A percentile compares a stretch with the other conserved stretches of the same genome.
These are phyloP conservation scores for Chalcosyrphus nemorum DNA, from an alignment of 2,888 invertebrate genomes.

Conservation along the genomic window DNA sequence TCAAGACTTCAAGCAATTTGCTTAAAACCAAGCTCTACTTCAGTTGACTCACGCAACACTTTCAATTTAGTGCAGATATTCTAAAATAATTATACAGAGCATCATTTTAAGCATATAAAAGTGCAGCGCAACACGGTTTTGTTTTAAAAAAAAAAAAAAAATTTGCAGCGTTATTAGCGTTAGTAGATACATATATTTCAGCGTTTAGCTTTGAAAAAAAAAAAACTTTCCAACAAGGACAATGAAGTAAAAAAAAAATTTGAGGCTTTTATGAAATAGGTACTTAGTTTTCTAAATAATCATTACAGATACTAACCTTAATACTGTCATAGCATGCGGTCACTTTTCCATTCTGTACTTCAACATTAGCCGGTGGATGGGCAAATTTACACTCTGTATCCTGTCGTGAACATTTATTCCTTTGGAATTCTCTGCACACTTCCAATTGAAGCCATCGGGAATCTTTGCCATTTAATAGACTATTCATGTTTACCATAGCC, in stretches of 20 bases:
- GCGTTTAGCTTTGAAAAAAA: slow-evolving; percentile 39
- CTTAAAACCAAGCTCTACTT: slow-evolving; percentile 30
- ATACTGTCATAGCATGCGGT: slow-evolving; percentile 99
- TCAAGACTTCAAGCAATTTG: not conserved
- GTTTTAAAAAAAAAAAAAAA: slow-evolving; percentile 18
- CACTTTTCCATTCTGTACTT: slow-evolving; percentile 99
- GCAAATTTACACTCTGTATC: slow-evolving; percentile 99
- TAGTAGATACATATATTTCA: slow-evolving; percentile 57
- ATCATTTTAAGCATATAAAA: slow-evolving; percentile 41
- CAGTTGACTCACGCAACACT: not conserved
- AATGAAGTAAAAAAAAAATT: slow-evolving; percentile 46
- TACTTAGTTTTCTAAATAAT: slow-evolving; percentile 31
- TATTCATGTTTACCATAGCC: slow-evolving; percentile 98
- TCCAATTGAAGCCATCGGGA: slow-evolving; percentile 99
- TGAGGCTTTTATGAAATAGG: slow-evolving; percentile 31
- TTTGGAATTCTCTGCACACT: slow-evolving; percentile 99
- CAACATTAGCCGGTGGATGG: slow-evolving; percentile 99
- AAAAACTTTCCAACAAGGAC: slow-evolving; percentile 50
- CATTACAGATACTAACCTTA: slow-evolving; percentile 90
- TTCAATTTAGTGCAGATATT: slow-evolving; percentile 17
- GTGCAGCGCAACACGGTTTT: slow-evolving; percentile 51
- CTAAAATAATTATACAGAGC: slow-evolving; percentile 26
- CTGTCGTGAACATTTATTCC: slow-evolving; percentile 99
- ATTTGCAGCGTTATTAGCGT: slow-evolving; percentile 58
- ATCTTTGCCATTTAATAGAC: slow-evolving; percentile 98